Percentiles rank a stretch among this genome's conserved stretches.
phyloP scores from a whole-genome alignment of 2,888 invertebrate species.

The Malthinus seriepunctatus region DNA sequence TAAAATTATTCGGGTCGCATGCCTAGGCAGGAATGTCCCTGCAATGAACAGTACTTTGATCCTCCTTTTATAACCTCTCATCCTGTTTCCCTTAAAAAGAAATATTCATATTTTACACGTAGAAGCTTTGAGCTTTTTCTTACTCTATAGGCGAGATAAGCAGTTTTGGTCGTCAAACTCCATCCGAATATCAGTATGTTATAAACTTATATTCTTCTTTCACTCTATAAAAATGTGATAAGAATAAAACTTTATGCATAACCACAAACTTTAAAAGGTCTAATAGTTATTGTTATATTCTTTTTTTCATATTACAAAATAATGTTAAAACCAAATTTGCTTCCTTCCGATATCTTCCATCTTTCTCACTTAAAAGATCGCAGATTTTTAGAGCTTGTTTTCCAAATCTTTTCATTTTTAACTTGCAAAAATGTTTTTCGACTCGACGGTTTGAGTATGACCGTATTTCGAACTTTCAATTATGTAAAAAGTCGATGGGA shows the following conservation, averaged over 20 bases:
- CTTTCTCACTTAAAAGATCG: too few relatives aligned
- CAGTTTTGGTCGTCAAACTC: slow-evolving; percentile 17
- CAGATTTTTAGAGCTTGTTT: too few relatives aligned
- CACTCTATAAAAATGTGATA: slow-evolving; percentile 19
- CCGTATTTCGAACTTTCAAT: too few relatives aligned
- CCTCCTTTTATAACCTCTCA: slow-evolving; percentile 27
- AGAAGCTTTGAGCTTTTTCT: slow-evolving; percentile 23
- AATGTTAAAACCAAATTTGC: neutral
- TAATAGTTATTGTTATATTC: slow-evolving; percentile 8
- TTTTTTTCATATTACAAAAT: slow-evolving; percentile 5
- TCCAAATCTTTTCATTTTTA: too few relatives aligned
- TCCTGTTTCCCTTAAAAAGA: slow-evolving; percentile 26
- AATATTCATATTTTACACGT: slow-evolving; percentile 32
- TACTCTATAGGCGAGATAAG: slow-evolving; percentile 22
- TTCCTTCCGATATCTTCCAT: too few relatives aligned
- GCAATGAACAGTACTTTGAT: slow-evolving; percentile 30
- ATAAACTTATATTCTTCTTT: slow-evolving; percentile 18
- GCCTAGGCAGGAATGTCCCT: slow-evolving; percentile 28
- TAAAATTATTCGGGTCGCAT: slow-evolving; percentile 32
- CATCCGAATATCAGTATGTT: slow-evolving; percentile 20
- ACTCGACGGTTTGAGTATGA: too few relatives aligned
- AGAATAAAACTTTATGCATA: slow-evolving; percentile 23
- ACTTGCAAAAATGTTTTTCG: too few relatives aligned
- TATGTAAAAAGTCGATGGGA: too few relatives aligned
- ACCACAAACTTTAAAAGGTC: slow-evolving; percentile 1